A percentile compares a stretch with the other conserved stretches of the same genome.
phyloP scores from a whole-genome alignment of 2,888 invertebrate genomes.

The Oligia strigilis region DNA sequence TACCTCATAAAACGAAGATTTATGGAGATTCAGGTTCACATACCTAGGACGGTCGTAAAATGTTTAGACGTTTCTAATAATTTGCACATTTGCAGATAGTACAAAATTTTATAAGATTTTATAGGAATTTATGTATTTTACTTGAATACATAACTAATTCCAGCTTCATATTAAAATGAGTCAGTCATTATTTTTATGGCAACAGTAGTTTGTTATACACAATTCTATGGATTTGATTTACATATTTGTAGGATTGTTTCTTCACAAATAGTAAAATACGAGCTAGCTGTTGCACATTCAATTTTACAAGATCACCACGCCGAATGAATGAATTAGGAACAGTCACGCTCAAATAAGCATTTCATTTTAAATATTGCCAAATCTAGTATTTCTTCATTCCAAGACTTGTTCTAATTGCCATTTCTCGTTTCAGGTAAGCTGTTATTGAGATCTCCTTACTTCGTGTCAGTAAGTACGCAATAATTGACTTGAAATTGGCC shows the following conservation, averaged over 20 bases:
- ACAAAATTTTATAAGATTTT: conserved; percentile 14
- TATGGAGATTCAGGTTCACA: conserved; percentile 31
- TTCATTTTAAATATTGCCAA: conserved; percentile 48
- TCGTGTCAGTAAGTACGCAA: conserved; percentile 41
- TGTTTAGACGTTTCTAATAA: conserved; percentile 27
- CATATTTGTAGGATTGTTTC: background rate
- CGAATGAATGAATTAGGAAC: conserved; percentile 41
- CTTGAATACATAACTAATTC: background rate
- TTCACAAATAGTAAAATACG: conserved; percentile 24
- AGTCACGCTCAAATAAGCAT: conserved; percentile 43
- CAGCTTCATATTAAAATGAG: background rate
- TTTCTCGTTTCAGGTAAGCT: conserved; percentile 81
- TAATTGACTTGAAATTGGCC: conserved; percentile 33
- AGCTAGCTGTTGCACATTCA: conserved; percentile 15
- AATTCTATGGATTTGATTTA: background rate
- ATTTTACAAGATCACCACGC: conserved; percentile 53
- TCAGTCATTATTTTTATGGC: background rate
- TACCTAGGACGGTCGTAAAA: conserved; percentile 28
- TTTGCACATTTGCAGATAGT: conserved; percentile 8
- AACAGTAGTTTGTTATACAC: background rate
- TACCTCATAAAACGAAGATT: conserved; percentile 33
- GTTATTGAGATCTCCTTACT: conserved; percentile 23
- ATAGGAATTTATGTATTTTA: conserved; percentile 15
- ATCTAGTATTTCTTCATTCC: conserved; percentile 50
- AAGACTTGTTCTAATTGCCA: conserved; percentile 40